Evolutionary conservation across 2,797 vertebrate genomes (phyloP).

Genomic region (Simalia tracyae): DNA sequence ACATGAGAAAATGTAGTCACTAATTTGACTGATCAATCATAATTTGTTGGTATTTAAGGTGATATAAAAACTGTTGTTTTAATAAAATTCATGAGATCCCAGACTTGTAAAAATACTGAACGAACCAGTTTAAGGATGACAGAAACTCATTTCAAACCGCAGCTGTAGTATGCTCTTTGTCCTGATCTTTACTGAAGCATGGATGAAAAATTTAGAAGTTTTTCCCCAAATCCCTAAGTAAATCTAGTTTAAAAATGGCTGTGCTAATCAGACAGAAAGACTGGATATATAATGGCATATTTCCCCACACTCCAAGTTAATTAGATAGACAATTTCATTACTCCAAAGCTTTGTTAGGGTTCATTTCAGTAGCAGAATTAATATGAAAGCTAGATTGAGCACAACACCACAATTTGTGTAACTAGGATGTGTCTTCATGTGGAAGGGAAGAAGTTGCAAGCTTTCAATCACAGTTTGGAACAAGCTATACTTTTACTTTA

Average conservation of each 20-base stretch:
- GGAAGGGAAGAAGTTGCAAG: neutral
- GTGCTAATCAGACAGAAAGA: neutral
- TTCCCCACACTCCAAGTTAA: neutral
- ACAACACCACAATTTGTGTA: neutral
- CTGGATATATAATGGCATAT: neutral
- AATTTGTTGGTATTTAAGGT: neutral
- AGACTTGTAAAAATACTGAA: neutral
- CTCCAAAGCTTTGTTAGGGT: neutral
- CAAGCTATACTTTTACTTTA: neutral
- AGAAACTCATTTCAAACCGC: neutral
- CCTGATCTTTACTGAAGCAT: neutral
- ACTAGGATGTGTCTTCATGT: neutral
- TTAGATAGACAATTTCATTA: neutral
- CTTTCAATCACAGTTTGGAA: neutral
- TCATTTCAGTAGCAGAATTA: neutral
- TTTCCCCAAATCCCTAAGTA: neutral
- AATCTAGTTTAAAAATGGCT: neutral
- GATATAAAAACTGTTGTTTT: neutral
- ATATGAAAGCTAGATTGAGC: neutral
- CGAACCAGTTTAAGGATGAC: neutral
- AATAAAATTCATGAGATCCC: neutral
- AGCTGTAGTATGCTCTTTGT: neutral
- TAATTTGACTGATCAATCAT: neutral
- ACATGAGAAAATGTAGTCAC: too few species aligned
- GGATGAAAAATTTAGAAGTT: neutral